Evolutionary conservation across 2,888 invertebrate genomes (phyloP).

Genomic region (Latrodectus elegans): DNA sequence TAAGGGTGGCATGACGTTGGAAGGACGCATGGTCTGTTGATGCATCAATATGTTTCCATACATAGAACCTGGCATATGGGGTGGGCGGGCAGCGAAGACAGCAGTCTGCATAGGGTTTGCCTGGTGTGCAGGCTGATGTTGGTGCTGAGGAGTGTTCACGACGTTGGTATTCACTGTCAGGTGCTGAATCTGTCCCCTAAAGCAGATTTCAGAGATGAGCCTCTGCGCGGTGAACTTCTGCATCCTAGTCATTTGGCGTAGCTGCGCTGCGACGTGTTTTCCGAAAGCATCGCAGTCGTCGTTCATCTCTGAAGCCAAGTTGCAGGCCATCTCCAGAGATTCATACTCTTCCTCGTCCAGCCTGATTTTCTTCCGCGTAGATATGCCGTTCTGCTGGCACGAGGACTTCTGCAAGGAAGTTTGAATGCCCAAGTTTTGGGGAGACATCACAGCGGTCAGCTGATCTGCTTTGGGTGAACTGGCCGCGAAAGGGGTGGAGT

Average conservation of each 20-base stretch:
- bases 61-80: background rate
- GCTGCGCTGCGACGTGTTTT: background rate
- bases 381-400: background rate
- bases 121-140: background rate
- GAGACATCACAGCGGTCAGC: background rate
- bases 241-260: background rate
- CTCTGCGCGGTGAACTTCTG: constrained; percentile 1
- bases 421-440: background rate
- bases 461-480: background rate
- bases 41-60: background rate
- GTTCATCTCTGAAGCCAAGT: background rate
- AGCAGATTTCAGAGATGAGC: background rate
- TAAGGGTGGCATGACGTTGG: background rate
- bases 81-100: background rate
- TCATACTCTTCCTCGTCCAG: background rate
- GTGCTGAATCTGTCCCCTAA: background rate
- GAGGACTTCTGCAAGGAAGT: background rate
- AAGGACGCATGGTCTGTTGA: background rate
- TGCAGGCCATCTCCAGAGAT: background rate
- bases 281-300: constrained; percentile 9
- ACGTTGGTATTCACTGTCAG: background rate
- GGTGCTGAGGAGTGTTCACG: background rate
- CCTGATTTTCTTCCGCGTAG: background rate
- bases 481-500: background rate
- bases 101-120: background rate